These are phyloP conservation scores for Rotaria sp. DNA, from an alignment of 2,888 invertebrate species.

Conservation along the genomic window DNA sequence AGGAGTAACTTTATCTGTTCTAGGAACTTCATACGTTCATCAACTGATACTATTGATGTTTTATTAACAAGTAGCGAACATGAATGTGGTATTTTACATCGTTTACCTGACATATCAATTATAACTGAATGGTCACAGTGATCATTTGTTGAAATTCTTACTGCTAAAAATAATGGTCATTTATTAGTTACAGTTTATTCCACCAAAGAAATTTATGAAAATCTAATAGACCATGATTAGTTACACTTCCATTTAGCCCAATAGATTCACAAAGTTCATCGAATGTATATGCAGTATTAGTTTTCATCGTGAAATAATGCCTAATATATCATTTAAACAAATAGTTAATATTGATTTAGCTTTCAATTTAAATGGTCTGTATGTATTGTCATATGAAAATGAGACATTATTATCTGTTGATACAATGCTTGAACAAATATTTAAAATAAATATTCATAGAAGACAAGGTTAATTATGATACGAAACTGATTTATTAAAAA, in stretches of 20 bases:
- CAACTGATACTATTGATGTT: background rate
- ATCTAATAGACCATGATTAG: background rate
- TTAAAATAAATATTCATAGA: background rate
- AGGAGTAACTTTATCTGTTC: background rate
- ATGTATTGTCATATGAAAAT: background rate
- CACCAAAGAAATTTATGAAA: background rate
- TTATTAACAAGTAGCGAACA: background rate
- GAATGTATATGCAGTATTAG: background rate
- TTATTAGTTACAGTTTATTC: background rate
- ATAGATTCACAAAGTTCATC: background rate
- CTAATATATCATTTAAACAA: background rate
- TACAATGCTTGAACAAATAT: background rate
- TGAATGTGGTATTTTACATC: background rate
- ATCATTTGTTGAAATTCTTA: background rate
- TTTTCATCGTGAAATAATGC: background rate
- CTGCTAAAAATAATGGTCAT: background rate
- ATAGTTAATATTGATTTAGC: background rate
- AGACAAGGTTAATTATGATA: background rate
- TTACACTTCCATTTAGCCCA: background rate
- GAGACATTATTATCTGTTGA: background rate
- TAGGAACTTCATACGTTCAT: background rate
- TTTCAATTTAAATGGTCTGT: background rate
- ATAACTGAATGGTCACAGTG: background rate
- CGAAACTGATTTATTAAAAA: conserved; percentile 6
- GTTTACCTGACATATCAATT: background rate